A percentile compares a stretch with the other conserved stretches of the same genome.
Conservation (phyloP, 2,113 vertebrate species). For the Hippocampus comes region DNA sequence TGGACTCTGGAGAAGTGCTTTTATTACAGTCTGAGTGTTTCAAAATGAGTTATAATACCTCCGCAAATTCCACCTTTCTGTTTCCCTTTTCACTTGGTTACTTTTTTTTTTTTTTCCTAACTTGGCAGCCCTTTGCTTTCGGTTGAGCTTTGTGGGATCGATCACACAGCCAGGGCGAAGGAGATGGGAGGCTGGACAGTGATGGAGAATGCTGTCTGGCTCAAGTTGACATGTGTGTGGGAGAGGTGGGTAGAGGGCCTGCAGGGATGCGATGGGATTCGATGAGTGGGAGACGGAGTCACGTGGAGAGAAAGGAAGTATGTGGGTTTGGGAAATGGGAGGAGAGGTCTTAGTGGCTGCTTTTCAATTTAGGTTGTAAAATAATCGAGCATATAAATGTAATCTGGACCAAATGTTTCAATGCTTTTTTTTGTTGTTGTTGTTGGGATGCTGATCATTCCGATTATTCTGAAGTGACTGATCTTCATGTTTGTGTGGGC, state of each 20-base stretch:
- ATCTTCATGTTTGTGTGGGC: too few species aligned
- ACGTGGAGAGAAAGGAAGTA: slow-evolving; percentile 53
- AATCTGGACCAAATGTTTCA: slow-evolving; percentile 25
- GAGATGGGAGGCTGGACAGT: slow-evolving; percentile 29
- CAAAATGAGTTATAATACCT: slow-evolving; percentile 12
- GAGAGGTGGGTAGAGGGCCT: slow-evolving; percentile 15
- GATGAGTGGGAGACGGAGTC: slow-evolving; percentile 44
- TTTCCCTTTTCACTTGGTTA: neutral
- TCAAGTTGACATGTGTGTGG: slow-evolving; percentile 26
- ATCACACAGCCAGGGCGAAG: slow-evolving; percentile 3
- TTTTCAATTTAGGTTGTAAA: slow-evolving; percentile 15
- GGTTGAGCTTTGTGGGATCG: slow-evolving; percentile 5
- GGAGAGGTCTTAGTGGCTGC: slow-evolving; percentile 49
- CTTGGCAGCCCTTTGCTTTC: neutral
- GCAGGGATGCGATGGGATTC: slow-evolving; percentile 24
- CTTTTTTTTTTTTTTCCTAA: neutral
- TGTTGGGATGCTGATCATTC: too few species aligned
- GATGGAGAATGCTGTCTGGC: slow-evolving; percentile 35
- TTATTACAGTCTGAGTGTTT: slow-evolving; percentile 36
- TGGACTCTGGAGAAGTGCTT: slow-evolving; percentile 17
- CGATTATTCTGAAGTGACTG: too few species aligned
- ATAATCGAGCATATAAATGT: slow-evolving; percentile 10
- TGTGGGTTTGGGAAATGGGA: slow-evolving; percentile 53
- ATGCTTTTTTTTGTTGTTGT: neutral
- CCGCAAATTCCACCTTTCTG: slow-evolving; percentile 1